Base-by-base conservation (phyloP, 2,797 vertebrate genomes). In the Pangasius mekongensis region DNA sequence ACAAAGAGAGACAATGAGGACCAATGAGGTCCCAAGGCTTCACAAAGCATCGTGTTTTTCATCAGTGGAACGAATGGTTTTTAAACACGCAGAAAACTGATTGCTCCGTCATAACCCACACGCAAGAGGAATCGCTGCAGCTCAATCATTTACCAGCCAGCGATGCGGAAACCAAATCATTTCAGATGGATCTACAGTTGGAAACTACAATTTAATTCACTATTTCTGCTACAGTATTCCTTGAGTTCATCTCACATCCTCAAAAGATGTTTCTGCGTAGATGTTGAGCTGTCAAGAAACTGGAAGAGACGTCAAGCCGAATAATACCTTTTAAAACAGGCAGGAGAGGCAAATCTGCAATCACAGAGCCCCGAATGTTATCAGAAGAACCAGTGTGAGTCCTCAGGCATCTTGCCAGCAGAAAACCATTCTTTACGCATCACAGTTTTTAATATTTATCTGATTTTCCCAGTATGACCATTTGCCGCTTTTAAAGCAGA, bases 191-290 rank as follows among this genome's bases (percentile, higher is more conserved):
- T 84, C 71, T 66, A 56, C 18, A 89, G 39, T 22, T 30, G 47
- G 18, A 87, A 90, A 88, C 84, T 64, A 67, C 86, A 78, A 24
- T 47, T 22, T 82, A 74, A 89, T 92, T 90, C 89, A 54, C 58
- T 3, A 22, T 16, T 66, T 60, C 64, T 69, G 81, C 90, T 92
- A 24, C 91, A 94, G 94, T 90, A 92, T 93, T 89, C 82, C 92
- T 49, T 0, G 22, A 47, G 81, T 85, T 90, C 33, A 77, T 91
- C 33, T 84, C 47, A 73, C 24, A 60, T 77, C 74, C 7, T 49
- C 69, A 67, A 85, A 90, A 33, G 33, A 49, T 81, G 73, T 58
- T 71, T 56, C 20, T 56, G 33, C 13, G 54, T 5, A 58, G 36
- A 83, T 60, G 67, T 33, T 52, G 30, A 69, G 66, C 64, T 54